Evolutionary conservation across 2,113 vertebrate genomes (phyloP).

Genomic region (Calyptomena viridis): DNA sequence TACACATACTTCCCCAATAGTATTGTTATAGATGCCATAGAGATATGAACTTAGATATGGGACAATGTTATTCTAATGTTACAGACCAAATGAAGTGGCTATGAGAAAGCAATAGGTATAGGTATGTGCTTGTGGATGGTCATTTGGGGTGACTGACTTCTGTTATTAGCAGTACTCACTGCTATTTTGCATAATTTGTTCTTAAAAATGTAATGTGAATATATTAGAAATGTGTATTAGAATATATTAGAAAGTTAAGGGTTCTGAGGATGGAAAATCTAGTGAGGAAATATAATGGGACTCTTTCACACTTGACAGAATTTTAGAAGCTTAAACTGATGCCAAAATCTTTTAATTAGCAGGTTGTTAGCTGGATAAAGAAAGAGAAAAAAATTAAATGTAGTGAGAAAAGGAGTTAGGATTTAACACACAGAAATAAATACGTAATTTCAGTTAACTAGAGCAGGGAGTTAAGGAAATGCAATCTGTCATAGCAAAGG

Average conservation of each 20-base stretch:
- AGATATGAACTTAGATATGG: background rate
- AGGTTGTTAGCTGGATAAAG: background rate
- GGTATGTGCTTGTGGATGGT: background rate
- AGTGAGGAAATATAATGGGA: background rate
- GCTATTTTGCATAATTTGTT: background rate
- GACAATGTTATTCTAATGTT: background rate
- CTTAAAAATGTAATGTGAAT: background rate
- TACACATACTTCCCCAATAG: background rate
- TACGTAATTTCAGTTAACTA: background rate
- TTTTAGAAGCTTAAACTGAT: background rate
- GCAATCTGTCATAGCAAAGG: background rate
- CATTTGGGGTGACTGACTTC: background rate
- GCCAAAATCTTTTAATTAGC: background rate
- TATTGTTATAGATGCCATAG: background rate
- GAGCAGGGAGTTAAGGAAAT: background rate
- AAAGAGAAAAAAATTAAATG: background rate
- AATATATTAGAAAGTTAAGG: background rate
- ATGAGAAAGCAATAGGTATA: background rate
- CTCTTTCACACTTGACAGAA: background rate
- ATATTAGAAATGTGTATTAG: background rate
- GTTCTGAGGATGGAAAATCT: background rate
- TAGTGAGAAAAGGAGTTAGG: background rate
- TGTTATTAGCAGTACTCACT: background rate
- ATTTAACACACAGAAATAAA: background rate
- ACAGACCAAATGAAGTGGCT: fast-evolving